Evolutionary conservation across 1,140 invertebrate genomes (phyloP), one percentile per base, ranked within the genome.

Genomic region (Drosophila pectinifera): DNA sequence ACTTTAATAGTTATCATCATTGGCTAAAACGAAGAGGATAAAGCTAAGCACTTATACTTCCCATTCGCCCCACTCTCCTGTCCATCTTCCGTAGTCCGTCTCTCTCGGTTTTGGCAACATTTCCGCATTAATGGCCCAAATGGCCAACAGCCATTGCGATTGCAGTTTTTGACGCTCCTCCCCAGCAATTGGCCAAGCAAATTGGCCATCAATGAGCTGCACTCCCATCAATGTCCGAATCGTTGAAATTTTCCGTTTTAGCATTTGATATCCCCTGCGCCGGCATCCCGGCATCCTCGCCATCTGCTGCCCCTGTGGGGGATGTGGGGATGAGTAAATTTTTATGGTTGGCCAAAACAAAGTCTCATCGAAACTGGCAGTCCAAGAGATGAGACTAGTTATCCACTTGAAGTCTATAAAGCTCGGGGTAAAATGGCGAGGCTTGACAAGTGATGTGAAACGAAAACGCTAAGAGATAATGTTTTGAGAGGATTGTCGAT

Each of bases 121-220:
- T 78, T 84, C 45, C 43, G 62, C 55, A 55, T 46, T 59, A 82
- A 82, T 82, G 56, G 80, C 45, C 43, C 61, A 38, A 65, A 78
- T 79, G 39, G 75, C 55, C 69, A 73, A 53, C 68, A 73, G 61
- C 59, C 51, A 82, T 81, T 78, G 53, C 43, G 45, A 83, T 61
- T 51, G 61, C 63, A 48, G 56, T 39, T 64, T 41, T 43, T 18
- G 56, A 48, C 39, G 49, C 69, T 70, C 83, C 83, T 61, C 83
- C 83, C 79, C 43, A 54, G 48, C 82, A 82, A 88, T 86, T 83
- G 83, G 58, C 57, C 69, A 45, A 61, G 73, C 64, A 81, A 85
- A 86, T 85, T 85, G 82, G 78, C 78, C 62, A 81, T 86, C 78
- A 78, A 72, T 82, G 75, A 78, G 70, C 64, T 81, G 61, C 57